These are phyloP conservation scores for Macquaria ambigua DNA, from an alignment of 2,113 vertebrate species.

Conservation along the genomic window DNA sequence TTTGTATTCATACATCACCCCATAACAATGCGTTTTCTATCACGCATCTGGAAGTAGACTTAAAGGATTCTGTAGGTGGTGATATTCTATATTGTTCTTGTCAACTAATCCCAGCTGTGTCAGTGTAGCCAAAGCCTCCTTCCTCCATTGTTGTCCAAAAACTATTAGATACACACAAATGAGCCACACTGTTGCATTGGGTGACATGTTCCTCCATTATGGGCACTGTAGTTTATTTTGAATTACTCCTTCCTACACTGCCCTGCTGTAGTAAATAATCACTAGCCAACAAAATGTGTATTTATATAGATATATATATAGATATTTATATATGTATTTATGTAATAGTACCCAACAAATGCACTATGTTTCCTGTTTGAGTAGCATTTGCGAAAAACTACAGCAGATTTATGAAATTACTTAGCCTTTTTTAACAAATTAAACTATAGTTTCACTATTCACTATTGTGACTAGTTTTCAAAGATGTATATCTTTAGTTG, in stretches of 20 bases:
- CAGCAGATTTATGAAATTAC: background rate
- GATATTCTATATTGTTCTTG: slow-evolving; percentile 10
- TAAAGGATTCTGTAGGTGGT: background rate
- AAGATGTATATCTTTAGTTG: background rate
- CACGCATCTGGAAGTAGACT: background rate
- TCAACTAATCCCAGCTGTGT: background rate
- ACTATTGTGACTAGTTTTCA: background rate
- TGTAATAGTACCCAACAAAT: background rate
- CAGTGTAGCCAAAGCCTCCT: background rate
- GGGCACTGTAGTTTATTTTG: background rate
- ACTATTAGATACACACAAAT: slow-evolving; percentile 3
- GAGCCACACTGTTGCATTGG: background rate
- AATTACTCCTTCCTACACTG: background rate
- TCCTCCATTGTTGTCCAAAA: background rate
- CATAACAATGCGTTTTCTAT: background rate
- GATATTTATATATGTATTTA: background rate
- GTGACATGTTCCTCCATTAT: background rate
- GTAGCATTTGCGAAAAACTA: background rate
- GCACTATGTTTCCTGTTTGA: background rate
- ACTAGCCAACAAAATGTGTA: background rate
- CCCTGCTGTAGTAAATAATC: background rate
- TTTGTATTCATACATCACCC: background rate
- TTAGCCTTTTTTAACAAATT: background rate
- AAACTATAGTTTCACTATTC: background rate
- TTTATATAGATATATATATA: background rate